Evolutionary conservation across 2,888 invertebrate genomes (phyloP).

Genomic region (Gastrophysa polygoni): DNA sequence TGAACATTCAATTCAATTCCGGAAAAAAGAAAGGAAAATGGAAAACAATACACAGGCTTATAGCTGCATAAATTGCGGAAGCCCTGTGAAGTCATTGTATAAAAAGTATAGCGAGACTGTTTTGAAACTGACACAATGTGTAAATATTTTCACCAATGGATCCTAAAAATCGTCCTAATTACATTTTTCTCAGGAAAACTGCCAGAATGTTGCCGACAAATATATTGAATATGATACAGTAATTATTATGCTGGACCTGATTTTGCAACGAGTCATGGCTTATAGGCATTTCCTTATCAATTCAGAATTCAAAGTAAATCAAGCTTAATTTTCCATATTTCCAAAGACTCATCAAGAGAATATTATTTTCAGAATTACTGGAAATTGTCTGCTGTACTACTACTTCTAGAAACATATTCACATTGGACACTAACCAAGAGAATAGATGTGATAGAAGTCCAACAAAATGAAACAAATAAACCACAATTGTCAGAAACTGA

Average conservation of each 20-base stretch:
- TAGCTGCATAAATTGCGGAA: slow-evolving; percentile 74
- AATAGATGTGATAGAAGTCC: slow-evolving; percentile 4
- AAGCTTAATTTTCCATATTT: too few species aligned
- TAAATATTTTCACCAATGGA: slow-evolving; percentile 58
- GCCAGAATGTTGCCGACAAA: slow-evolving; percentile 80
- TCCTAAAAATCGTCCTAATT: not conserved
- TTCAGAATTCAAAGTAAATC: slow-evolving; percentile 74
- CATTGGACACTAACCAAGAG: slow-evolving; percentile 61
- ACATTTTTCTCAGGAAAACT: slow-evolving; percentile 67
- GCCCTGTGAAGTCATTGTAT: slow-evolving; percentile 66
- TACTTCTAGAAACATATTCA: slow-evolving; percentile 82
- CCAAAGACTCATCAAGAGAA: too few species aligned
- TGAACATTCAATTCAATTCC: too few species aligned
- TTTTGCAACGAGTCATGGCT: slow-evolving; percentile 80
- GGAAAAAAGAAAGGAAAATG: not conserved
- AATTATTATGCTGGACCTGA: slow-evolving; percentile 83
- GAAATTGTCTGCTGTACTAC: slow-evolving; percentile 79
- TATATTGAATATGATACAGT: slow-evolving; percentile 92
- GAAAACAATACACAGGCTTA: slow-evolving; percentile 23
- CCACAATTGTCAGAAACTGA: slow-evolving; percentile 40
- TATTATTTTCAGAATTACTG: slow-evolving; percentile 49
- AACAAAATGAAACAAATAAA: slow-evolving; percentile 34
- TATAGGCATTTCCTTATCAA: slow-evolving; percentile 87
- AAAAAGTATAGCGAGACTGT: slow-evolving; percentile 74
- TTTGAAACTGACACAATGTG: slow-evolving; percentile 76